Evolutionary conservation across 2,888 invertebrate species (phyloP).

Genomic region (Caradrina clavipalpis): DNA sequence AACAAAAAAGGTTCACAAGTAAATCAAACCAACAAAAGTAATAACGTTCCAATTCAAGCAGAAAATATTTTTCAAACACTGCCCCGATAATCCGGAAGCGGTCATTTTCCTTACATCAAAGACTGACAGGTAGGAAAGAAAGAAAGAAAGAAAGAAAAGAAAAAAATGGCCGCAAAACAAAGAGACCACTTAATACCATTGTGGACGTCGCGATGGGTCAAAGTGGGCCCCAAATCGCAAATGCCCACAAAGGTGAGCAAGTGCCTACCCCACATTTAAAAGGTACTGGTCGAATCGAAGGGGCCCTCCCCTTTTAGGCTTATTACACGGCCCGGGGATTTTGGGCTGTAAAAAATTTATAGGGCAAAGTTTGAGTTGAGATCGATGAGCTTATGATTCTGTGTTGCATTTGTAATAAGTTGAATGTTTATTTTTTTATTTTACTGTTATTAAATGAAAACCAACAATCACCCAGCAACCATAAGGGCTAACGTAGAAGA

Average conservation of each 20-base stretch:
- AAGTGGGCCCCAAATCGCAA: constrained; percentile 76
- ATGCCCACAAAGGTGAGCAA: constrained; percentile 81
- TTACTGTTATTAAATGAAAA: too few species aligned
- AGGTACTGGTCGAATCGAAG: constrained; percentile 81
- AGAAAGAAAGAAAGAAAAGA: constrained; percentile 14
- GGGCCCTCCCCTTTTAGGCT: constrained; percentile 83
- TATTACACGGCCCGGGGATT: constrained; percentile 81
- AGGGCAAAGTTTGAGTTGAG: constrained; percentile 40
- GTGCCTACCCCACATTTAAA: constrained; percentile 75
- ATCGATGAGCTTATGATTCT: constrained; percentile 26
- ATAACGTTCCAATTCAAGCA: constrained; percentile 42
- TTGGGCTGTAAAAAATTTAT: constrained; percentile 71
- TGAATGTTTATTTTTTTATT: too few species aligned
- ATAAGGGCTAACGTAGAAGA: too few species aligned
- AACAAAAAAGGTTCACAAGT: constrained; percentile 37
- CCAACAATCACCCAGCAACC: too few species aligned
- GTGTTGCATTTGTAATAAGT: not conserved
- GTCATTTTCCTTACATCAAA: constrained; percentile 62
- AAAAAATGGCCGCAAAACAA: constrained; percentile 65
- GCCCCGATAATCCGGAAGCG: constrained; percentile 56
- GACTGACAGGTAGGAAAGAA: constrained; percentile 54
- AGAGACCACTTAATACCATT: constrained; percentile 72
- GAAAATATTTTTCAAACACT: constrained; percentile 47
- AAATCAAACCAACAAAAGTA: constrained; percentile 47
- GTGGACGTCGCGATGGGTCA: constrained; percentile 71